A percentile compares a stretch with the other conserved stretches of the same genome.
These are phyloP conservation scores for Vespertilio murinus DNA, from an alignment of 2,797 vertebrate species.

Conservation along the genomic window DNA sequence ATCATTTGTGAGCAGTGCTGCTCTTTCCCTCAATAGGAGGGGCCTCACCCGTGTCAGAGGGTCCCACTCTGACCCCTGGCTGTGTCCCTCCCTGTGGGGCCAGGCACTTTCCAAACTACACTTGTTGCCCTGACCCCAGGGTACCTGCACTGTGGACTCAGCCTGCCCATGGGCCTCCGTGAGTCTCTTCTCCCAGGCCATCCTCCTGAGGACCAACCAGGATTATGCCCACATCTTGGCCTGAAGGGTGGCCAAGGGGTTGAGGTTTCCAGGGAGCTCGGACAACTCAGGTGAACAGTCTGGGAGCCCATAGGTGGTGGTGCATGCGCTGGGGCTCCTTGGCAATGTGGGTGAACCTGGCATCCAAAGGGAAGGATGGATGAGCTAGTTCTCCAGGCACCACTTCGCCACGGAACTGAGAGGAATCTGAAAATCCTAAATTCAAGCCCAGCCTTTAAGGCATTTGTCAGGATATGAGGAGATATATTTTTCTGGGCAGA, in stretches of 20 bases:
- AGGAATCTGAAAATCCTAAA: not conserved
- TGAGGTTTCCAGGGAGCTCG: not conserved
- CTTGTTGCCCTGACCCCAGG: too few species aligned
- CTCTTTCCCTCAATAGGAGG: not conserved
- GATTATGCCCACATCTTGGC: not conserved
- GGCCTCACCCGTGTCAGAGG: not conserved
- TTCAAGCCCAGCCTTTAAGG: not conserved
- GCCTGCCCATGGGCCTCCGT: not conserved
- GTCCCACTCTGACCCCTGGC: not conserved
- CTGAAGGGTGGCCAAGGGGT: not conserved
- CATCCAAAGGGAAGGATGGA: not conserved
- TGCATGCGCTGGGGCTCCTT: not conserved
- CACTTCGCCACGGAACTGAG: not conserved
- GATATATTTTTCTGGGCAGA: not conserved
- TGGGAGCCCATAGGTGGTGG: not conserved
- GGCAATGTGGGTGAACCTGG: too few species aligned
- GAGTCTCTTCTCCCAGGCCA: not conserved
- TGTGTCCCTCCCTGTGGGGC: accelerated
- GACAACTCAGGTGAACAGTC: too few species aligned
- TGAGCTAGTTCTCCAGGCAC: not conserved
- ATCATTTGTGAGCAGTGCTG: not conserved
- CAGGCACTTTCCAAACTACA: not conserved
- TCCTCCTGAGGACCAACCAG: not conserved
- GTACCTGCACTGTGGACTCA: accelerated
- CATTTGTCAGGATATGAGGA: not conserved